These are phyloP conservation scores for Pilophorus perplexus DNA, from an alignment of 2,888 invertebrate species.

Conservation along the genomic window DNA sequence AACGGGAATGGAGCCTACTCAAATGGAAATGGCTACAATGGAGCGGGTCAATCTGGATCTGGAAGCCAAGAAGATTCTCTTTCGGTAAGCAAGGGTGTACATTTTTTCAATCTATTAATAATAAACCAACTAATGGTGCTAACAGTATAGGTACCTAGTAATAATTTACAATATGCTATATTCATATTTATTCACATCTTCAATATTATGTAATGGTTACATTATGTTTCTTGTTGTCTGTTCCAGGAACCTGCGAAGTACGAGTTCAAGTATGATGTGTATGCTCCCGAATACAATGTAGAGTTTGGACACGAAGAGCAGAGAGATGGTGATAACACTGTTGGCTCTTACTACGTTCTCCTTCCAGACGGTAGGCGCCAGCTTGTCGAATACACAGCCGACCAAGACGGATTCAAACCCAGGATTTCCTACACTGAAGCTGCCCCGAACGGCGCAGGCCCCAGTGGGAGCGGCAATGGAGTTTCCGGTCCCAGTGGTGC, in stretches of 20 bases:
- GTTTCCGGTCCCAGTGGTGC: background rate
- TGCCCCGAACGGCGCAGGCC: conserved; percentile 46
- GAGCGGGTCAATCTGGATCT: conserved; percentile 2
- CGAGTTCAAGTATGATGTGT: conserved; percentile 82
- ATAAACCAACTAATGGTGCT: background rate
- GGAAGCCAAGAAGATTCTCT: conserved; percentile 12
- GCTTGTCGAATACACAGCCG: conserved; percentile 81
- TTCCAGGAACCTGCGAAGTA: conserved; percentile 78
- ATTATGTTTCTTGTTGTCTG: no score
- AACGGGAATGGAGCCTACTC: background rate
- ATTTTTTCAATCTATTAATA: background rate
- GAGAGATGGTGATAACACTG: conserved; percentile 76
- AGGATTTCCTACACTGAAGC: conserved; percentile 73
- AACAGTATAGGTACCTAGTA: background rate
- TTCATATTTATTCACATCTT: no score
- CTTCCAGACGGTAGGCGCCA: conserved; percentile 84
- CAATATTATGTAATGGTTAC: background rate
- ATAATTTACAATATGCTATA: background rate
- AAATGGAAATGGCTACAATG: background rate
- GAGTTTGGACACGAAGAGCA: conserved; percentile 81
- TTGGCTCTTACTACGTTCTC: conserved; percentile 81
- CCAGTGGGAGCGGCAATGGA: background rate
- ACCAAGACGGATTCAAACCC: conserved; percentile 77
- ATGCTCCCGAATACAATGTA: conserved; percentile 73
- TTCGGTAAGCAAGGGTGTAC: no score